Evolutionary conservation across 1,140 invertebrate genomes (phyloP).

Genomic region (Drosophila takahashii): DNA sequence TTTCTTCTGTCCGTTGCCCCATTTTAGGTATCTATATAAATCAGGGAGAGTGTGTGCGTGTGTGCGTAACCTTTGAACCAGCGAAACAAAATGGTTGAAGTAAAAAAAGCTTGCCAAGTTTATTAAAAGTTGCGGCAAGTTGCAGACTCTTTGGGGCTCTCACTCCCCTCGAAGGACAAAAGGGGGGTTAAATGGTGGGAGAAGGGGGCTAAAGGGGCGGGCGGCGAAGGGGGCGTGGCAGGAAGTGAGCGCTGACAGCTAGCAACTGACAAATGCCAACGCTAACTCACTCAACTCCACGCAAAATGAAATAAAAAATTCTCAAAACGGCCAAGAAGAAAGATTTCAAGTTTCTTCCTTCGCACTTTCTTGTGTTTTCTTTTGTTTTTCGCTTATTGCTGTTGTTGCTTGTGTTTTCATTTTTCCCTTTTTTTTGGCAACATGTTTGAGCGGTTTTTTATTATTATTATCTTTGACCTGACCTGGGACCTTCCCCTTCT

Average conservation of each 20-base stretch:
- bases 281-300: conserved; percentile 76
- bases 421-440: conserved; percentile 52
- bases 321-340: conserved; percentile 49
- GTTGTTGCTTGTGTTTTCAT: conserved; percentile 23
- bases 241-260: conserved; percentile 71
- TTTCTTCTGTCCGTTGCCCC: background rate
- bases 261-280: conserved; percentile 78
- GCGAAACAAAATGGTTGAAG: conserved; percentile 34
- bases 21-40: conserved; percentile 27
- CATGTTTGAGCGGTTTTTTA: conserved; percentile 71
- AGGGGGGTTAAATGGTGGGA: background rate
- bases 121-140: conserved; percentile 74
- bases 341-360: conserved; percentile 52
- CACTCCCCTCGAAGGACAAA: background rate
- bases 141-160: conserved; percentile 50
- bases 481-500: conserved; percentile 14
- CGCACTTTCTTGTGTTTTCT: conserved; percentile 38
- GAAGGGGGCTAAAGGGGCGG: background rate
- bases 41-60: conserved; percentile 14
- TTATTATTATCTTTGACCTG: conserved; percentile 75
- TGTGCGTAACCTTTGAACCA: conserved; percentile 51
- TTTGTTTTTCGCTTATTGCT: conserved; percentile 45
- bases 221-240: conserved; percentile 16
- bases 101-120: conserved; percentile 68
- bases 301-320: conserved; percentile 69